Evolutionary conservation across 2,888 invertebrate species (phyloP).

Genomic region (Limenitis camilla): DNA sequence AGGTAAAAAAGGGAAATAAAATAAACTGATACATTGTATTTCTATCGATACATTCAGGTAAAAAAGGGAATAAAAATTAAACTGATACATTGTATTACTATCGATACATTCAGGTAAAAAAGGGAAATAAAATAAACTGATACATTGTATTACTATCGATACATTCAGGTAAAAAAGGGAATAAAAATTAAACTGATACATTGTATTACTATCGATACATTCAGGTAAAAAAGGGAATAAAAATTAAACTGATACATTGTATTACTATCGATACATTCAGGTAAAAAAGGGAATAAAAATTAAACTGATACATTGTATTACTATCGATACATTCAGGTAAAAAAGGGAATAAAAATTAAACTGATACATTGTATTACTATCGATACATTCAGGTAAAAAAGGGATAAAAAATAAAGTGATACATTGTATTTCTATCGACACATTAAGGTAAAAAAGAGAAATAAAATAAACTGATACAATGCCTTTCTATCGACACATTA

Average conservation of each 20-base stretch:
- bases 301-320: background rate
- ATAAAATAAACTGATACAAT: background rate
- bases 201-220: no score
- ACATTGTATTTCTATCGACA: no score
- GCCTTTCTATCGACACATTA: background rate
- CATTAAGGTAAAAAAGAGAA: background rate
- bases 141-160: no score
- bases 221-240: background rate
- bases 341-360: background rate
- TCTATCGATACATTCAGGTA: constrained; percentile 83
- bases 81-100: background rate
- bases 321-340: background rate
- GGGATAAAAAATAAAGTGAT: background rate
- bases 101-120: background rate
- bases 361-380: background rate
- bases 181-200: background rate
- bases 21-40: constrained; percentile 59
- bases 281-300: background rate
- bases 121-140: background rate
- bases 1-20: background rate
- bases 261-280: background rate
- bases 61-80: no score
- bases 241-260: background rate
- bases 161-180: background rate
- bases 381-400: background rate